Evolutionary conservation across 2,888 invertebrate genomes (phyloP).

Genomic region (Mythimna pallens): DNA sequence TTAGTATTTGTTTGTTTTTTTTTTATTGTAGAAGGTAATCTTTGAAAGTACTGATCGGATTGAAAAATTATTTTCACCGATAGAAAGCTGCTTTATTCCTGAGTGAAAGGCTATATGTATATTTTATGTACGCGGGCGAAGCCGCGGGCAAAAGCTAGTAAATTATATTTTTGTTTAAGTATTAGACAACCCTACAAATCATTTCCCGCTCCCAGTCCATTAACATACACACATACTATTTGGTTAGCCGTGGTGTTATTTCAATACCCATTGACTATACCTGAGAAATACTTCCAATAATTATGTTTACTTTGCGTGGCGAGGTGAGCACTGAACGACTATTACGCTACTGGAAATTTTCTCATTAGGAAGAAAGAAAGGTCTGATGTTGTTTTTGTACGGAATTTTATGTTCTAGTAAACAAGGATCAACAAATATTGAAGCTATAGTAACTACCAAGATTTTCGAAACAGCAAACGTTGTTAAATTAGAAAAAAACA

Average conservation of each 20-base stretch:
- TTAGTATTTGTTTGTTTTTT: too few relatives aligned
- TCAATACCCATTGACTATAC: slow-evolving; percentile 61
- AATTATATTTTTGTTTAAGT: not conserved
- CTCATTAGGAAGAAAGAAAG: slow-evolving; percentile 2
- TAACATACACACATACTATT: slow-evolving; percentile 64
- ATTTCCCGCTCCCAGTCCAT: slow-evolving; percentile 54
- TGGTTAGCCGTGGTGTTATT: slow-evolving; percentile 65
- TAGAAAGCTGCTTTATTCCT: too few relatives aligned
- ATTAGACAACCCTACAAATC: slow-evolving; percentile 54
- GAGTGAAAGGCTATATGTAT: too few relatives aligned
- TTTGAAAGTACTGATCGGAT: too few relatives aligned
- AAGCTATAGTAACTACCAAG: too few relatives aligned
- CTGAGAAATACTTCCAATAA: slow-evolving; percentile 55
- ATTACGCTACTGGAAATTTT: slow-evolving; percentile 46
- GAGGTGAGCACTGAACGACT: slow-evolving; percentile 35
- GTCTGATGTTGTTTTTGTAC: slow-evolving; percentile 1
- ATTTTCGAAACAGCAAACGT: not conserved
- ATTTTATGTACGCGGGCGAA: too few relatives aligned
- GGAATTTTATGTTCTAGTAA: not conserved
- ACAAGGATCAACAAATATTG: not conserved
- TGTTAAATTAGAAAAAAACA: not conserved
- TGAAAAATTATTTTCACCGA: too few relatives aligned
- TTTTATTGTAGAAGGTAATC: too few relatives aligned
- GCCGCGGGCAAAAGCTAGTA: too few relatives aligned
- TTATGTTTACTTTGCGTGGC: slow-evolving; percentile 61